Evolutionary conservation across 2,888 invertebrate genomes (phyloP).

Genomic region (Boloria selene): DNA sequence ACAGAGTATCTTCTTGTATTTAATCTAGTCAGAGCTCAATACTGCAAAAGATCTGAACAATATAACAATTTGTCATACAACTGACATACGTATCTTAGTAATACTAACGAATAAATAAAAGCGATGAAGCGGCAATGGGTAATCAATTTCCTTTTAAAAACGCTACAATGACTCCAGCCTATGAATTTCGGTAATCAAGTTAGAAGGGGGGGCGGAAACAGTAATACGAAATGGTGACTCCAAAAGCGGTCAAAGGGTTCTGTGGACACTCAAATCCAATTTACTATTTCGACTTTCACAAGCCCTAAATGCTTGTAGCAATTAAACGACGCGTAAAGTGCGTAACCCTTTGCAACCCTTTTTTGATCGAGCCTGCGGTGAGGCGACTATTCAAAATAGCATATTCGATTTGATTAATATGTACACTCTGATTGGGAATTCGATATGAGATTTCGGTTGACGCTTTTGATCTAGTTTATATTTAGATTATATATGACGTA

Average conservation of each 20-base stretch:
- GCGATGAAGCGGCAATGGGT: conserved; percentile 14
- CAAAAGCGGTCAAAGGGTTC: conserved; percentile 67
- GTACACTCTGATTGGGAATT: conserved; percentile 18
- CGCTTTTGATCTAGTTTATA: conserved; percentile 10
- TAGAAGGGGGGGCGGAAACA: conserved; percentile 58
- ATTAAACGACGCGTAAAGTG: conserved; percentile 78
- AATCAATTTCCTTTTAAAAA: conserved; percentile 37
- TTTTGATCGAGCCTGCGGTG: conserved; percentile 50
- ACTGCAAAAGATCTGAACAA: too few species aligned
- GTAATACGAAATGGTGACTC: conserved; percentile 73
- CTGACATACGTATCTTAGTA: background rate
- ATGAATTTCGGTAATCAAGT: conserved; percentile 74
- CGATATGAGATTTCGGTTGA: conserved; percentile 8
- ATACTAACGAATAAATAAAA: conserved; percentile 7
- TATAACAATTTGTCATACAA: too few species aligned
- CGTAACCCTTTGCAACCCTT: conserved; percentile 58
- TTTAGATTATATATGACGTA: conserved; percentile 10
- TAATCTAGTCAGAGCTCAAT: too few species aligned
- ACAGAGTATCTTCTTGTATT: too few species aligned
- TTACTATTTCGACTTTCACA: conserved; percentile 73
- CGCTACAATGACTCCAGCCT: conserved; percentile 39
- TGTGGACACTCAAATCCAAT: conserved; percentile 74
- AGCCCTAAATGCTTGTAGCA: conserved; percentile 70
- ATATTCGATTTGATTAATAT: conserved; percentile 39
- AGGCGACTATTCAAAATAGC: conserved; percentile 36